Base-by-base conservation (phyloP, 2,113 vertebrate genomes). In the Lasiurus cinereus region DNA sequence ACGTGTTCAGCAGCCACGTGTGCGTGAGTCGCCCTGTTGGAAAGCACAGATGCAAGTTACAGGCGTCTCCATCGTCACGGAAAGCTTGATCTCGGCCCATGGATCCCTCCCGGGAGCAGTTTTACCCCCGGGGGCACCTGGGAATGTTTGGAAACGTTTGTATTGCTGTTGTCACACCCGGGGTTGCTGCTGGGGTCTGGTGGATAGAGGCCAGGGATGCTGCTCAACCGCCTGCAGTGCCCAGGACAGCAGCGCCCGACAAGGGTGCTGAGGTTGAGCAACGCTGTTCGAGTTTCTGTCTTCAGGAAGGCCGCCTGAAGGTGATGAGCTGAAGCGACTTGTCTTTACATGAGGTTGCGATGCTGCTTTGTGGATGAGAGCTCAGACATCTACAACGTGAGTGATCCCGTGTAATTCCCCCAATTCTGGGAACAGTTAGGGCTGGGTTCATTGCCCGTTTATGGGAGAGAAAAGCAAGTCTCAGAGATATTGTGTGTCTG, bases 11-110 rank as follows among this genome's bases (percentile, higher is more conserved):
- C 27, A 33, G 15, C 43, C 52, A 5, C 2, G 0, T 5, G 36
- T n/a, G 15, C 70, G 24, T 14, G 50, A 36, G 27, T 64, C 36
- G 1, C 66, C 56, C 0, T 36, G 13, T 6, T 27, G 43, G 56
- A 39, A 0, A 24, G 50, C 21, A n/a, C 29, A 31, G 79, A 33
- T 11, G 12, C 13, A 33, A 6, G 22, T 21, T 0, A 0, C 2
- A 16, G 9, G 33, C 0, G 0, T 31, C n/a, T 52, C 67, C 2
- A 0, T 74, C 27, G 0, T 21, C 59, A 50, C 12, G 56, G 76
- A 56, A 31, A 83, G 36, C 46, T 19, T 21, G 36, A 29, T 22
- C 69, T 31, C 15, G 39, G 33, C 33, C 31, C 36, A 6, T 8
- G 9, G 56, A 24, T 24, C 56, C 56, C 56, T 43, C 3, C 6